Conservation (phyloP, 2,797 vertebrate species). For the Gambusia yucatana region DNA sequence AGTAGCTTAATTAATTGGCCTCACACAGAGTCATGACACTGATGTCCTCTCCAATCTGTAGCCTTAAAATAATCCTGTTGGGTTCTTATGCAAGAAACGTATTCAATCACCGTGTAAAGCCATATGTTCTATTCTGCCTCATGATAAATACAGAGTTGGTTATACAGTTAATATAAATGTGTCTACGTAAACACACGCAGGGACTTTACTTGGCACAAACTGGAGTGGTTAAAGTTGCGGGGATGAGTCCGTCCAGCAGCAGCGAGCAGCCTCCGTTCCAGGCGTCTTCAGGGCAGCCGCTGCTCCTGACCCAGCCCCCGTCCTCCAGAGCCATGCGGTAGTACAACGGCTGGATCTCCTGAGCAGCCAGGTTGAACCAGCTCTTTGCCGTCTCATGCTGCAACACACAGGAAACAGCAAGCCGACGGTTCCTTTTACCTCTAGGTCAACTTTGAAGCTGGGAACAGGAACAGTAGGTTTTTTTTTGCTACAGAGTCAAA, state of each 20-base stretch:
- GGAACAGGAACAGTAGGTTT: background rate
- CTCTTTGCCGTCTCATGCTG: conserved; percentile 80
- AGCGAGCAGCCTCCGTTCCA: conserved; percentile 91
- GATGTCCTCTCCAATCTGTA: background rate
- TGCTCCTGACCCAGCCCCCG: conserved; percentile 78
- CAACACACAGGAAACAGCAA: background rate
- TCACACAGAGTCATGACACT: background rate
- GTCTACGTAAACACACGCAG: background rate
- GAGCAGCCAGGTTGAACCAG: conserved; percentile 89
- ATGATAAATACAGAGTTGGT: background rate
- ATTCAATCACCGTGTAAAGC: background rate
- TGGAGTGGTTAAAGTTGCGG: conserved; percentile 40
- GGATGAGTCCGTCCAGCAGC: conserved; percentile 85
- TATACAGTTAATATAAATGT: background rate
- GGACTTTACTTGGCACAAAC: conserved; percentile 82
- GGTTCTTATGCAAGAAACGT: background rate
- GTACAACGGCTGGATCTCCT: conserved; percentile 90
- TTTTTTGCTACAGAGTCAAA: background rate
- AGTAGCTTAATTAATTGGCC: background rate
- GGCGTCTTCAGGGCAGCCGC: conserved; percentile 84
- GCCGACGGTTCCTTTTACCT: background rate
- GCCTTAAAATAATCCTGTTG: background rate
- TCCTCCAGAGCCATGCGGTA: conserved; percentile 35
- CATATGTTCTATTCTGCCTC: background rate
- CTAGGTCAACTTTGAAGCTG: background rate